These are phyloP conservation scores for Palythoa grandiflora DNA, from an alignment of 92 coral and sea anemone genomes.

Conservation along the genomic window DNA sequence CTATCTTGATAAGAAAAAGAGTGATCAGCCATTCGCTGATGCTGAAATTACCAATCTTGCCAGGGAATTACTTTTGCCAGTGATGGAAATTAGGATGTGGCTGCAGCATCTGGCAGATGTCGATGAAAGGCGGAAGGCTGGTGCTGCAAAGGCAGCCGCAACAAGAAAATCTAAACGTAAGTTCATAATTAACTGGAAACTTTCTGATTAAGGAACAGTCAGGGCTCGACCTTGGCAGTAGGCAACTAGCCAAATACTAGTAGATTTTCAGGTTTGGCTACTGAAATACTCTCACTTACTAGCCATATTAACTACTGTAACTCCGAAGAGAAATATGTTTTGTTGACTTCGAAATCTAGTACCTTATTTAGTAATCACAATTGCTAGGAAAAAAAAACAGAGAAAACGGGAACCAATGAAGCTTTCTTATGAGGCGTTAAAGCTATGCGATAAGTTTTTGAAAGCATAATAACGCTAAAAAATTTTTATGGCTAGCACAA, in stretches of 20 bases:
- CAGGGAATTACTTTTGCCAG: constrained; percentile 44
- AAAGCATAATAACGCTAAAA: background rate
- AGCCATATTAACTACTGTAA: background rate
- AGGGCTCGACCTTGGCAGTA: background rate
- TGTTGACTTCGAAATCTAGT: background rate
- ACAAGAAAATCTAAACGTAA: constrained; percentile 46
- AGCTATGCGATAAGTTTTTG: background rate
- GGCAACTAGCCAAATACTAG: background rate
- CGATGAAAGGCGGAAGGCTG: constrained; percentile 30
- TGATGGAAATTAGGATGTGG: constrained; percentile 43
- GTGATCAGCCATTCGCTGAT: constrained; percentile 27
- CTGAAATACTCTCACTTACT: background rate
- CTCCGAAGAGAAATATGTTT: background rate
- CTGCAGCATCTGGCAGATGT: constrained; percentile 50
- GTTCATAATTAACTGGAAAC: constrained; percentile 21
- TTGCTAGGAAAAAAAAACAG: background rate
- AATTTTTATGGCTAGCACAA: background rate
- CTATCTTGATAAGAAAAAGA: constrained; percentile 19
- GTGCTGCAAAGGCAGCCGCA: constrained; percentile 54
- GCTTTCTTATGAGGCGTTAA: background rate
- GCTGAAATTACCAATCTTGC: constrained; percentile 35
- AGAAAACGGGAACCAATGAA: background rate
- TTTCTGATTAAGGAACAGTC: background rate
- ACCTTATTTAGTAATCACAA: background rate
- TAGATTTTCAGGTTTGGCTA: background rate